phyloP scores from a whole-genome alignment of 2,888 invertebrate species.

The Aphidius colemani region DNA sequence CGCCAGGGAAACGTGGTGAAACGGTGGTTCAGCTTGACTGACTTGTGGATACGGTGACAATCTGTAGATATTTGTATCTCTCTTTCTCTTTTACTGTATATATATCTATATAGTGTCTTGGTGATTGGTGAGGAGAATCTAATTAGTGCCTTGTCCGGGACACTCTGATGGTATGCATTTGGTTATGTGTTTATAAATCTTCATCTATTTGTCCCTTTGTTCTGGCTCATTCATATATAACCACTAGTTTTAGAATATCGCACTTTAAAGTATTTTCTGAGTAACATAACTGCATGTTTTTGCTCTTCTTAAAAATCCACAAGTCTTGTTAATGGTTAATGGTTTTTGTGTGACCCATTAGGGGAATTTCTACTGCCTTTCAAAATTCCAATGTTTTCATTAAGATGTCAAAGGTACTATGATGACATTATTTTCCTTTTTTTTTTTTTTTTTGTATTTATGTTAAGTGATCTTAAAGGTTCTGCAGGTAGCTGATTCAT shows the following conservation, averaged over 20 bases:
- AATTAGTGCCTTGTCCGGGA: conserved; percentile 41
- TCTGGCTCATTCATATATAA: conserved; percentile 11
- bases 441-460: no score
- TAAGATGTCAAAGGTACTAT: no score
- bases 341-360: no score
- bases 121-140: conserved; percentile 54
- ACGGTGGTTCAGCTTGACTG: conserved; percentile 26
- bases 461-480: no score
- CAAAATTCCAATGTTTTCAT: no score
- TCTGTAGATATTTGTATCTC: conserved; percentile 19
- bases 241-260: not conserved
- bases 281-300: not conserved
- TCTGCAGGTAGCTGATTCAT: no score
- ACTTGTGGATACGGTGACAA: conserved; percentile 22
- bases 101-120: conserved; percentile 9
- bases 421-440: no score
- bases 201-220: not conserved
- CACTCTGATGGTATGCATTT: no score
- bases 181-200: no score
- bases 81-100: no score
- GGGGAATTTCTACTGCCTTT: no score
- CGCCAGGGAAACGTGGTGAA: conserved; percentile 46
- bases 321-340: no score
- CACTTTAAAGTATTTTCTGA: not conserved
- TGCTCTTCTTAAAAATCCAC: not conserved